Percentiles rank a stretch among this genome's conserved stretches.
These are phyloP conservation scores for Caenorhabditis sp. DNA, from an alignment of 2,888 invertebrate species.

Conservation along the genomic window DNA sequence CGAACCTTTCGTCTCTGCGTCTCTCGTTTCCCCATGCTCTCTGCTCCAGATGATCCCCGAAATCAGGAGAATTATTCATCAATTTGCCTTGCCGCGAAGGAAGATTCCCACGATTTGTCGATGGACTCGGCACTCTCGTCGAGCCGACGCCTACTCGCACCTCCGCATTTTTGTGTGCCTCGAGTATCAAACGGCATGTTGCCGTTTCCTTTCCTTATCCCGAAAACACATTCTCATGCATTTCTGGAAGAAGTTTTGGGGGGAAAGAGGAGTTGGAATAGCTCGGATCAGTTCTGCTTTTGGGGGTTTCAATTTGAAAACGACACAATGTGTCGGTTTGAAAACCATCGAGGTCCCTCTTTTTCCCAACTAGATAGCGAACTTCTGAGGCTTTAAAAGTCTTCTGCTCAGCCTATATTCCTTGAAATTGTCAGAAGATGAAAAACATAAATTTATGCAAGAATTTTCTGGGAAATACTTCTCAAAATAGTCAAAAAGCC, in stretches of 20 bases:
- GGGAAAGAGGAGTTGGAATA: not conserved
- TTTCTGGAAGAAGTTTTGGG: constrained; percentile 4
- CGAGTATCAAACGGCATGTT: constrained; percentile 51
- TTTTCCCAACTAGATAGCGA: too few species aligned
- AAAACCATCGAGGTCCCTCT: too few species aligned
- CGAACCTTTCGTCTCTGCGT: constrained; percentile 40
- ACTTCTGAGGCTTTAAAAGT: too few species aligned
- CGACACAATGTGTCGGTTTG: too few species aligned
- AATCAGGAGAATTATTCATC: constrained; percentile 55
- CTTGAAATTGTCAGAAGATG: too few species aligned
- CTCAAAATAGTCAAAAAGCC: not conserved
- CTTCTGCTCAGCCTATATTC: too few species aligned
- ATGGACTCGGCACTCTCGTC: constrained; percentile 27
- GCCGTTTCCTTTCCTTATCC: not conserved
- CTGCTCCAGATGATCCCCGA: constrained; percentile 40
- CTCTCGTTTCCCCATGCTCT: constrained; percentile 24
- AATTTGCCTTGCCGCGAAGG: constrained; percentile 44
- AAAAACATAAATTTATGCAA: too few species aligned
- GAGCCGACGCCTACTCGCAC: constrained; percentile 49
- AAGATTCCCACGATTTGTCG: constrained; percentile 59
- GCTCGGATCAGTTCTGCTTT: not conserved
- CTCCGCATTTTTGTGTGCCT: constrained; percentile 2
- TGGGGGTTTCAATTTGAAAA: too few species aligned
- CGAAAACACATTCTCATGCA: constrained; percentile 28
- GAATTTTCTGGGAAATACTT: too few species aligned